phyloP scores from a whole-genome alignment of 2,113 vertebrate species.

The Saccopteryx leptura region DNA sequence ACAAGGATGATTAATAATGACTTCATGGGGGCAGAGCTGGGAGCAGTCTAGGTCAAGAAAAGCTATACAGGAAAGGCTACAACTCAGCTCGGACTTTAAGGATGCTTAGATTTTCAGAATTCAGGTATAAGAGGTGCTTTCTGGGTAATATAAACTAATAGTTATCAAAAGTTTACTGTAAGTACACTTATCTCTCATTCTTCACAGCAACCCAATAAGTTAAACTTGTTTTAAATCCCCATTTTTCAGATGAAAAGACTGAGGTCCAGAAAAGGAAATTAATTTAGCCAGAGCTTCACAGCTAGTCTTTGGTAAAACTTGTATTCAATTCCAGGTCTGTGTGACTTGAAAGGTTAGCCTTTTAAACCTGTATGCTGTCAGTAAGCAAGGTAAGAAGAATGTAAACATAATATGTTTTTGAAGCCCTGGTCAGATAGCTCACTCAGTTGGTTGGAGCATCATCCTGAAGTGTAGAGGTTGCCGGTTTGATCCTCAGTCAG shows the following conservation, averaged over 20 bases:
- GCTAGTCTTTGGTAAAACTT: neutral
- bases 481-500: too few species aligned
- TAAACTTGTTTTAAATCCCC: constrained; percentile 8
- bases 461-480: too few species aligned
- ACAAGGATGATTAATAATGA: constrained; percentile 39
- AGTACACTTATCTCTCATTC: neutral
- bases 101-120: neutral
- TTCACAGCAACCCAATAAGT: neutral
- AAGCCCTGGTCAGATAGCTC: too few species aligned
- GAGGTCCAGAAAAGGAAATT: neutral
- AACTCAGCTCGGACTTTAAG: neutral
- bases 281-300: neutral
- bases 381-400: neutral
- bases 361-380: neutral
- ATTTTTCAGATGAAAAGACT: constrained; percentile 20
- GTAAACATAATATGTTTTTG: neutral
- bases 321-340: neutral
- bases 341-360: neutral
- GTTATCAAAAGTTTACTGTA: neutral
- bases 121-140: neutral
- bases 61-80: neutral
- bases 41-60: neutral
- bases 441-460: too few species aligned
- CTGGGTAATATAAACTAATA: neutral
- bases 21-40: neutral